Evolutionary conservation across 2,113 vertebrate genomes (phyloP), one percentile per base, ranked within the genome.

Genomic region (Trochalopteron elliotii): DNA sequence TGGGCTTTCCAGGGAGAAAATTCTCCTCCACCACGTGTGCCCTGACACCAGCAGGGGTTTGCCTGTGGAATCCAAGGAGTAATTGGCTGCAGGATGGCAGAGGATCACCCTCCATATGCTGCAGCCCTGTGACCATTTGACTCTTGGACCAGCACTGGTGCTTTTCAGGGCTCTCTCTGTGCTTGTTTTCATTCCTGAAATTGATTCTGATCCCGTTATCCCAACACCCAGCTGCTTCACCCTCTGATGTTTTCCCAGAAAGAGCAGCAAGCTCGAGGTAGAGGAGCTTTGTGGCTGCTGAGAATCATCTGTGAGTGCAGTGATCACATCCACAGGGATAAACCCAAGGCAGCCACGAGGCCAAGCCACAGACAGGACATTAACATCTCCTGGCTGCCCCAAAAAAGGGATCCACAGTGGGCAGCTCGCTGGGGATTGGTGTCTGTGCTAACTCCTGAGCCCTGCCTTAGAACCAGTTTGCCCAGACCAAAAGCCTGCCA

Each of bases 41-140:
- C 1, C 24, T 60, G 12, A 0, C 23, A 23, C 16, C 94, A 76
- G 82, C 90, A 76, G 92, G 87, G 67, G 5, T 69, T 85, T 4
- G 12, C 45, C 37, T 45, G 75, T 22, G 79, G 40, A 42, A 88
- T 96, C 92, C 95, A 95, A 97, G 83, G 42, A 76, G 5, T 57
- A 94, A 92, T 53, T 95, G 85, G 70, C 92, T 80, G 57, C 75
- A 30, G 88, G 57, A 64, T 7, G 45, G 75, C 82, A 49, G 78
- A 94, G 95, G 77, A 94, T 93, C 94, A 35, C 92, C 85, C 82
- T 94, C 95, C 92, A 90, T 92, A 79, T 96, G 95, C 88, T 76
- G 28, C 78, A 80, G 52, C 76, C 81, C 42, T 7, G 10, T 24
- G 65, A 40, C 56, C 84, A 25, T 88, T 94, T 87, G 67, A 71